Base-by-base conservation (phyloP, 2,888 invertebrate genomes). In the Rutpela maculata region DNA sequence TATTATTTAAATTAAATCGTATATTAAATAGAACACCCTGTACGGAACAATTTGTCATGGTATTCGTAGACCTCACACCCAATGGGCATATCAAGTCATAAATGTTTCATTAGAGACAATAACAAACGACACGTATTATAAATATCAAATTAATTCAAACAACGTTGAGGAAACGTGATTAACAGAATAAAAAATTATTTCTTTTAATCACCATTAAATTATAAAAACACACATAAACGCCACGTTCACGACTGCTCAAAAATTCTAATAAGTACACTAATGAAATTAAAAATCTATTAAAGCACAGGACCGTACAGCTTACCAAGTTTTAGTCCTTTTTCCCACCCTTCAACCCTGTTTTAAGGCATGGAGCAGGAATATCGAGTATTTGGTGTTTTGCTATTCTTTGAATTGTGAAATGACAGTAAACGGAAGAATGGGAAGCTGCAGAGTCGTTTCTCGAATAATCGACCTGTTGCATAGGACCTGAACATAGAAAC, bases 91-190 rank as follows among this genome's bases (percentile, higher is more conserved):
- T 59, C 57, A 6, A 26, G 67, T 68, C 57, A 69, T 57, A 69
- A 57, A 69, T 59, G 59, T 59, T 69, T 57, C 57, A 69, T 59
- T 59, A 57, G 69, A 26, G 12, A 18, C 22, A 57, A 31, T 55
- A 59, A 38, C 26, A 19, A 68, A 56, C 11, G 56, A 68, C 43
- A 65, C 65, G 65, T 65, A 56, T 68, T 11, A 56, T 68, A 68
- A n/a, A 56, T 68, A 68, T 31, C 31, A 56, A 55, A 68, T 68
- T 68, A 68, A 66, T 68, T 56, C 56, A 68, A 26, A 31, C 68
- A 31, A 56, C 59, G 18, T 69, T 59, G 12, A 9, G 59, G 18
- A 18, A 69, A 69, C 59, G 69, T 69, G 69, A 69, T 69, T 69
- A 57, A 38, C 69, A 59, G 38, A 12, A 31, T 59, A 19, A 26